A percentile compares a stretch with the other conserved stretches of the same genome.
Conservation (phyloP, 2,113 vertebrate genomes). For the Nicator chloris region DNA sequence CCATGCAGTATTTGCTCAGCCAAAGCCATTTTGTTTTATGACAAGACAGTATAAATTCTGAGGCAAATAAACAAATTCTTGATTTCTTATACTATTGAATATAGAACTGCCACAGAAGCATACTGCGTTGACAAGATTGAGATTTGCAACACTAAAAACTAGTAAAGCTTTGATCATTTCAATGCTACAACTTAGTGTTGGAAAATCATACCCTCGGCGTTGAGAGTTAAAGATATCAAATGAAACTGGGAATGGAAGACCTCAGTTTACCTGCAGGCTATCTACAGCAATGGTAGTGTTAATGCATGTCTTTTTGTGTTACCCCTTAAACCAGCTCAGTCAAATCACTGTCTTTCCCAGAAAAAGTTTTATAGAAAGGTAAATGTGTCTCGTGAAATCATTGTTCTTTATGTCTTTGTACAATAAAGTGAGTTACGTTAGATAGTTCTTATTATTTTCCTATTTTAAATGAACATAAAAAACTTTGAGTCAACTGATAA, state of each 20-base stretch:
- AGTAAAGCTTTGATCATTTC: slow-evolving; percentile 56
- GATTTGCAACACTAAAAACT: slow-evolving; percentile 57
- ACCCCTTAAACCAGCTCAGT: not conserved
- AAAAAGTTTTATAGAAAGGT: not conserved
- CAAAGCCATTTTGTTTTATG: slow-evolving; percentile 20
- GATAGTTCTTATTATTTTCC: not conserved
- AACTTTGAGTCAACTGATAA: not conserved
- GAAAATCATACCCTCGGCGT: slow-evolving; percentile 41
- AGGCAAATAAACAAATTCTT: slow-evolving; percentile 15
- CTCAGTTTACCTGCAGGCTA: slow-evolving; percentile 69
- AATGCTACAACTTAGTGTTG: slow-evolving; percentile 54
- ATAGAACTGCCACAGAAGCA: slow-evolving; percentile 44
- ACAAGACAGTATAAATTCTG: slow-evolving; percentile 24
- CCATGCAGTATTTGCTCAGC: slow-evolving; percentile 28
- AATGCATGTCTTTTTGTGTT: slow-evolving; percentile 65
- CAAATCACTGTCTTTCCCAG: not conserved
- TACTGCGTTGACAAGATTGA: slow-evolving; percentile 35
- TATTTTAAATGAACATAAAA: not conserved
- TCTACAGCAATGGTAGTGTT: slow-evolving; percentile 65
- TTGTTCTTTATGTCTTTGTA: not conserved
- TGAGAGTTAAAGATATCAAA: slow-evolving; percentile 37
- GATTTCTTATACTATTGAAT: slow-evolving; percentile 43
- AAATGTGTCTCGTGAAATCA: not conserved
- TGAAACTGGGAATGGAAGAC: slow-evolving; percentile 80
- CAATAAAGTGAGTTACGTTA: not conserved